Percentiles rank a stretch among this genome's conserved stretches.
Evolutionary conservation across 1,140 invertebrate species (phyloP).

Genomic region (Neuroterus valhalla): DNA sequence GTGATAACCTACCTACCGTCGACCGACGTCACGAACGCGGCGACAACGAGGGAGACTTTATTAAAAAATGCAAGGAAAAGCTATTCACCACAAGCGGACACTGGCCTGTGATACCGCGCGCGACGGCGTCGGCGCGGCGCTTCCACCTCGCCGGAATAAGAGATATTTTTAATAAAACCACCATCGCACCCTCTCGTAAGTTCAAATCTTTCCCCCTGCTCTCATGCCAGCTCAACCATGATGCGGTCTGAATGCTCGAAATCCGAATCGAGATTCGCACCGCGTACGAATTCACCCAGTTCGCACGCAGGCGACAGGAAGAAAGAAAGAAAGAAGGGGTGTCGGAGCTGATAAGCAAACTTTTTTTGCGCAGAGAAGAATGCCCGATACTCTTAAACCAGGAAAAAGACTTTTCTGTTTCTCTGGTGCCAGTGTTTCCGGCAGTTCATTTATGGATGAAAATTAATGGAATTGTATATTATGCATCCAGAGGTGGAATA

Average conservation of each 20-base stretch:
- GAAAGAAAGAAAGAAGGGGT: conserved; percentile 4
- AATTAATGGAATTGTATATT: no score
- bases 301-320: conserved; percentile 10
- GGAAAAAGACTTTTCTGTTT: no score
- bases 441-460: no score
- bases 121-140: no score
- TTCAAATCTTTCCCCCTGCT: not conserved
- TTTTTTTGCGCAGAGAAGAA: not conserved
- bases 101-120: conserved; percentile 6
- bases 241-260: conserved; percentile 36
- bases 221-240: not conserved
- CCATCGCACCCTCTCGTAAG: conserved; percentile 17
- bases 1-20: not conserved
- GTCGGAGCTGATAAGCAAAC: conserved; percentile 8
- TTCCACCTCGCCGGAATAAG: conserved; percentile 40
- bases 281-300: conserved; percentile 47
- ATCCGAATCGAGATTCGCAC: conserved; percentile 40
- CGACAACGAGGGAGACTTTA: conserved; percentile 51
- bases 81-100: conserved; percentile 44
- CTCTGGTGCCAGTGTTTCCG: no score
- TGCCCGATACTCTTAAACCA: not conserved
- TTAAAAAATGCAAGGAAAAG: conserved; percentile 64
- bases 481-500: no score
- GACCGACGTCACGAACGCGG: not conserved
- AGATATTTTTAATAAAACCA: conserved; percentile 57